These are phyloP conservation scores for Coremacera marginata DNA, from an alignment of 2,888 invertebrate genomes.

Conservation along the genomic window DNA sequence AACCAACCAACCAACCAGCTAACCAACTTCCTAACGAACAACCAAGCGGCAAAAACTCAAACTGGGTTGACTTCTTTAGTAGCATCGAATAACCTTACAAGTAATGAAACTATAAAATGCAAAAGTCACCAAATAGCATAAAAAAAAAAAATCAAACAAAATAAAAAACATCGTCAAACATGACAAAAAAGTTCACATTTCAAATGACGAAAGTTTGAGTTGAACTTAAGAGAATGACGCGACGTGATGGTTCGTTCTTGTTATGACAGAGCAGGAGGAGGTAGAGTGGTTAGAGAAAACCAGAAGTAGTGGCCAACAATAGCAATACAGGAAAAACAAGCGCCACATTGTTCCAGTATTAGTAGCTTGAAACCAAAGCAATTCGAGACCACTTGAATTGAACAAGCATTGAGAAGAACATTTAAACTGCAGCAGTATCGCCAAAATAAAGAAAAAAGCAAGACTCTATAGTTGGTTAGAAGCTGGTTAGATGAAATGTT, in stretches of 20 bases:
- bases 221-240: background rate
- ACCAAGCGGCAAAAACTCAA: background rate
- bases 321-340: slow-evolving; percentile 3
- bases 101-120: background rate
- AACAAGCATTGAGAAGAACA: background rate
- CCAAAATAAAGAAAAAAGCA: no score
- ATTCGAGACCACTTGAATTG: background rate
- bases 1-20: background rate
- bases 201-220: background rate
- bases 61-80: no score
- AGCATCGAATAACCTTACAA: no score
- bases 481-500: background rate
- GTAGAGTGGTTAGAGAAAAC: no score
- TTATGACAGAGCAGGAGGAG: no score
- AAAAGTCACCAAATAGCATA: background rate
- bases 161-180: slow-evolving; percentile 17
- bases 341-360: slow-evolving; percentile 20
- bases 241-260: no score
- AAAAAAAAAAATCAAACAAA: background rate
- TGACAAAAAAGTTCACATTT: background rate
- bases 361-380: background rate
- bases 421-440: background rate
- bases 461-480: no score
- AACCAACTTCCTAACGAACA: background rate
- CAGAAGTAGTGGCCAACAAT: no score